Evolutionary conservation across 2,113 vertebrate species (phyloP).

Genomic region (Ctenodactylus gundi): DNA sequence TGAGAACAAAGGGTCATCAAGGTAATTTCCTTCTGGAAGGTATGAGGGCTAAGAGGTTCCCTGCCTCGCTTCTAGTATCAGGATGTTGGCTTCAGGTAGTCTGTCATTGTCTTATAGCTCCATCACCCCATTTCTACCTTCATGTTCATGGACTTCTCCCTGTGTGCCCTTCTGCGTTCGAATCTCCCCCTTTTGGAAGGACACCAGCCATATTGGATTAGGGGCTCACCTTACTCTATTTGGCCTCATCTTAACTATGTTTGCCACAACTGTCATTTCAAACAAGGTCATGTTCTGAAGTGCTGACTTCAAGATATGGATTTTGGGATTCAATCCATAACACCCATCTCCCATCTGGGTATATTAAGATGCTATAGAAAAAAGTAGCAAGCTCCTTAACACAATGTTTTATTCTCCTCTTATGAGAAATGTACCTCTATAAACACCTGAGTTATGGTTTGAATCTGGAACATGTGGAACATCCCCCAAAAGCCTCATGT

Average conservation of each 20-base stretch:
- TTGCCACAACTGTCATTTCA: neutral
- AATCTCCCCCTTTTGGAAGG: neutral
- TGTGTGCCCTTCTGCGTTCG: neutral
- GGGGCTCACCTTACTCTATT: too few species aligned
- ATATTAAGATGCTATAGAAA: neutral
- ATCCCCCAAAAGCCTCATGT: too few species aligned
- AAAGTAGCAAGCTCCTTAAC: neutral
- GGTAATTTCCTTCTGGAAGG: neutral
- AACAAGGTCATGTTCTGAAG: neutral
- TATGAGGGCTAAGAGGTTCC: neutral
- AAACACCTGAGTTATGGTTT: too few species aligned
- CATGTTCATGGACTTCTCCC: neutral
- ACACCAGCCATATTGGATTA: neutral
- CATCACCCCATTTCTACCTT: neutral
- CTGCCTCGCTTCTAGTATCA: neutral
- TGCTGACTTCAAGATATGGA: neutral
- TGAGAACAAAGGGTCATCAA: neutral
- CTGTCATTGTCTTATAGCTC: neutral
- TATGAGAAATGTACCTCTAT: neutral
- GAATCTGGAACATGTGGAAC: too few species aligned
- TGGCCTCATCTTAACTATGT: neutral
- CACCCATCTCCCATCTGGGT: neutral
- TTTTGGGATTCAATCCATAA: neutral
- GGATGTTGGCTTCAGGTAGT: neutral
- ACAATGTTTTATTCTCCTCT: neutral